Conservation (phyloP, 1,140 invertebrate genomes). For the Drosophila neocordata region DNA sequence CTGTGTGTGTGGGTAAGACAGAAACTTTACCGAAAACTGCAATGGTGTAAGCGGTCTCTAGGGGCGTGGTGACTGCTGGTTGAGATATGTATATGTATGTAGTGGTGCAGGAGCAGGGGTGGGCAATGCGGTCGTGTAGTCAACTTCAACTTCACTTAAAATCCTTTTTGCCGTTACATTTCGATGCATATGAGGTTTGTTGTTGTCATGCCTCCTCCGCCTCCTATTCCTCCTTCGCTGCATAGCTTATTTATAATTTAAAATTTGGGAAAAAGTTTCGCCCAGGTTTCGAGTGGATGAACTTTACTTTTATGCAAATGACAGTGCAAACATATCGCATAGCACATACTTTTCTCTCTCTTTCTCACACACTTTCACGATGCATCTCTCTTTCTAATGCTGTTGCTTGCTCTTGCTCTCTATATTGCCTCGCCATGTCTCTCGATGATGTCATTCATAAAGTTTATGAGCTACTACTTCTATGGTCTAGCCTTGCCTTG, state of each 20-base stretch:
- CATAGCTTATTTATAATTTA: constrained; percentile 79
- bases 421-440: constrained; percentile 22
- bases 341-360: constrained; percentile 5
- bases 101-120: neutral
- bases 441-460: constrained; percentile 67
- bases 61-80: constrained; percentile 18
- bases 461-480: constrained; percentile 51
- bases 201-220: constrained; percentile 53
- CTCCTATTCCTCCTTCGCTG: neutral
- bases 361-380: neutral
- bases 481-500: constrained; percentile 24
- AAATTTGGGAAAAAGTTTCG: constrained; percentile 73
- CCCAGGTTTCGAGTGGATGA: constrained; percentile 74
- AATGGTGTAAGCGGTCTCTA: constrained; percentile 69
- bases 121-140: constrained; percentile 71
- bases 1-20: constrained; percentile 36
- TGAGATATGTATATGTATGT: too few relatives aligned
- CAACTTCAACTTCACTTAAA: constrained; percentile 81
- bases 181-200: constrained; percentile 81
- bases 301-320: constrained; percentile 81
- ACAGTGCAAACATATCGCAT: constrained; percentile 51
- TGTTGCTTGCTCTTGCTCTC: neutral
- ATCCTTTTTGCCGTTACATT: constrained; percentile 80
- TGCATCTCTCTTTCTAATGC: neutral
- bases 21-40: constrained; percentile 65